A percentile compares a stretch with the other conserved stretches of the same genome.
Evolutionary conservation across 2,797 vertebrate species (phyloP).

Genomic region (Neostethus bicornis): DNA sequence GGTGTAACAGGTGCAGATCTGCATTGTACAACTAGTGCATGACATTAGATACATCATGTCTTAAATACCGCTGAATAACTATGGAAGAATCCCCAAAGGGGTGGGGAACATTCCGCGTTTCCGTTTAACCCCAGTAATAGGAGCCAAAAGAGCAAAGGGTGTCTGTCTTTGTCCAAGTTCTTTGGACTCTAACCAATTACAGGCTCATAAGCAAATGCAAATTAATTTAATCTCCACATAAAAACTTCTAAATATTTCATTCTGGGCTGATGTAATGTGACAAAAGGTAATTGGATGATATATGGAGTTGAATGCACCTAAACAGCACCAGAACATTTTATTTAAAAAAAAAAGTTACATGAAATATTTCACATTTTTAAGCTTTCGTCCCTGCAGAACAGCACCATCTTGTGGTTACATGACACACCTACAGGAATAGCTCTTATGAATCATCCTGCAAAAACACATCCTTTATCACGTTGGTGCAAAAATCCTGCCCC

Average conservation of each 20-base stretch:
- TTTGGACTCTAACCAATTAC: neutral
- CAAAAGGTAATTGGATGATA: too few species aligned
- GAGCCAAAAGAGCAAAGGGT: constrained; percentile 25
- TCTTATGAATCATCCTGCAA: accelerated
- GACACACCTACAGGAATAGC: neutral
- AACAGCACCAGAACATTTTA: too few species aligned
- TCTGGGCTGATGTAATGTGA: too few species aligned
- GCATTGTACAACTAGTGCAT: neutral
- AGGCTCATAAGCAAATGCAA: neutral
- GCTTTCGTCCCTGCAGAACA: too few species aligned
- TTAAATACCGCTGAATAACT: constrained; percentile 21
- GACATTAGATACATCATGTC: constrained; percentile 22
- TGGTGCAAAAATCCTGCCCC: neutral
- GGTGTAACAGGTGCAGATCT: constrained; percentile 2
- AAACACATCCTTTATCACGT: neutral
- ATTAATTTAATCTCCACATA: too few species aligned
- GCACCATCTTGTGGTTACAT: constrained; percentile 41
- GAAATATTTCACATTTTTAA: too few species aligned
- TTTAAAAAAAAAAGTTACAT: too few species aligned
- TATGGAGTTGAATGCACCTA: too few species aligned
- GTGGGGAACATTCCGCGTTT: constrained; percentile 16
- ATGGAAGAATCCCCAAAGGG: constrained; percentile 17
- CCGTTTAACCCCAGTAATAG: constrained; percentile 18
- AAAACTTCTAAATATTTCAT: too few species aligned
- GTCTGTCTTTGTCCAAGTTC: neutral